Evolutionary conservation across 2,797 vertebrate species (phyloP).

Genomic region (Spheniscus humboldti): DNA sequence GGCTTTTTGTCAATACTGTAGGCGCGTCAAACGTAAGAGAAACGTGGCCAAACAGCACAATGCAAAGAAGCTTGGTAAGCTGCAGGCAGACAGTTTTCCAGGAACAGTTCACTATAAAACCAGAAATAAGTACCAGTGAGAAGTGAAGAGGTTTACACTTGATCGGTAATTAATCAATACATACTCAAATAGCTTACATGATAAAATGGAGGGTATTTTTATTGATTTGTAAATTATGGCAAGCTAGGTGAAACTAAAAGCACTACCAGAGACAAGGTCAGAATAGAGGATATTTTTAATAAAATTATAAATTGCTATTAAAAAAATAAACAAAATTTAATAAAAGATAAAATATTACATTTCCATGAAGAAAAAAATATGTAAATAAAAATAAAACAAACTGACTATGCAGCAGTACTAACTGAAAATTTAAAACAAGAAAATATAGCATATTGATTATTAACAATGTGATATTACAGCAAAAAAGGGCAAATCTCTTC

Average conservation of each 20-base stretch:
- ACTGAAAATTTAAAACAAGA: not conserved
- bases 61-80: not conserved
- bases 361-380: not conserved
- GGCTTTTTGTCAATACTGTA: not conserved
- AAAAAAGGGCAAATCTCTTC: not conserved
- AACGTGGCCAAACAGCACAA: not conserved
- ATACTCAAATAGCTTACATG: not conserved
- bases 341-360: not conserved
- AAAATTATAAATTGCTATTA: not conserved
- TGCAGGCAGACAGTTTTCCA: not conserved
- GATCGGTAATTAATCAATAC: not conserved
- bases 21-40: too few relatives aligned
- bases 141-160: not conserved
- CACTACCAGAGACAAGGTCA: not conserved
- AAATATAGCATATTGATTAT: not conserved
- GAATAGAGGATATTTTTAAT: not conserved
- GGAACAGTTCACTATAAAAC: not conserved
- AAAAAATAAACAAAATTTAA: not conserved
- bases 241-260: not conserved
- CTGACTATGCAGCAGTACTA: not conserved
- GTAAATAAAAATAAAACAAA: not conserved
- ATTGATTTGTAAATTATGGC: not conserved
- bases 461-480: not conserved
- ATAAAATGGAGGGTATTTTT: not conserved
- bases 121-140: not conserved